A percentile compares a stretch with the other conserved stretches of the same genome.
Evolutionary conservation across 2,888 invertebrate species (phyloP).

Genomic region (Phasia obesa): DNA sequence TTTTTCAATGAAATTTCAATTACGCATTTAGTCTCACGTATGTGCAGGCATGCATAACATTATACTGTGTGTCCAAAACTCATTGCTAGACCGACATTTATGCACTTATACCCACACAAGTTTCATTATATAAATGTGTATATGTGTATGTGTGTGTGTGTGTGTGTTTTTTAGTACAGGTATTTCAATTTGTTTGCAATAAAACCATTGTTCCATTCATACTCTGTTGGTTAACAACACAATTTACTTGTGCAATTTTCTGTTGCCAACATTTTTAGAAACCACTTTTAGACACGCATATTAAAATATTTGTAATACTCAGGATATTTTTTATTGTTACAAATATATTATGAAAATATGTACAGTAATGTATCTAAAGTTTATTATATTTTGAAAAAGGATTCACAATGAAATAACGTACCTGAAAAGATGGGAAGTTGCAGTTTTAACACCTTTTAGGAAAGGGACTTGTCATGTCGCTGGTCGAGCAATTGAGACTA

Average conservation of each 20-base stretch:
- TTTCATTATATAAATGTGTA: no score
- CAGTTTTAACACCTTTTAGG: no score
- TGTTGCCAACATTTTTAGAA: conserved; percentile 35
- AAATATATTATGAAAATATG: background rate
- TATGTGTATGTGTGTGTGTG: no score
- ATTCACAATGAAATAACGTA: no score
- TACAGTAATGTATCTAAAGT: no score
- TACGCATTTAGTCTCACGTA: conserved; percentile 45
- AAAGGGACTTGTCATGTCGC: no score
- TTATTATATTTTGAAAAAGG: no score
- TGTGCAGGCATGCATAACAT: background rate
- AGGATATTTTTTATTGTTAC: background rate
- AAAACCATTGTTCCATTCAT: no score
- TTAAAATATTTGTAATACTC: conserved; percentile 6
- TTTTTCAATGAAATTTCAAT: conserved; percentile 60
- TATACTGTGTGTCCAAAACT: background rate
- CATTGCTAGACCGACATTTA: background rate
- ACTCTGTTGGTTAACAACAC: background rate
- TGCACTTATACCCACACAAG: background rate
- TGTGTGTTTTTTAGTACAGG: background rate
- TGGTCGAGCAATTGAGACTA: no score
- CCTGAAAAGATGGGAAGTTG: no score
- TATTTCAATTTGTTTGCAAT: conserved; percentile 23
- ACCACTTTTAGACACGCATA: conserved; percentile 53
- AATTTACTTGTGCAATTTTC: conserved; percentile 37